Evolutionary conservation across 1,140 invertebrate genomes (phyloP), one percentile per base, ranked within the genome.

Genomic region (Helicoverpa armigera): DNA sequence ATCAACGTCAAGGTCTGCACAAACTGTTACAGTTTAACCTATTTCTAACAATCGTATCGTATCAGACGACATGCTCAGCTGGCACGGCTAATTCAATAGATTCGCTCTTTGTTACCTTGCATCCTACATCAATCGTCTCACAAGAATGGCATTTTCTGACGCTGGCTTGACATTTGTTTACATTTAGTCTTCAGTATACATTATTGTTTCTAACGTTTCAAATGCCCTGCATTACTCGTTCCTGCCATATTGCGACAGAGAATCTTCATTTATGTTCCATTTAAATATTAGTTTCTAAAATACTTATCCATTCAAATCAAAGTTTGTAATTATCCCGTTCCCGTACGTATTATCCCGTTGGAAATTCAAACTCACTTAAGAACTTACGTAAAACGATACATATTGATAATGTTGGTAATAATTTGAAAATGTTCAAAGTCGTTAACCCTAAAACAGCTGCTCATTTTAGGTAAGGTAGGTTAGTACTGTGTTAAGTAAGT

Each of bases 81-180:
- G 35, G 35, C 35, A 43, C 35, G 35, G 16, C 12, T 51, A 51
- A 69, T 43, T 51, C 48, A 23, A 69, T 69, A 23, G 43, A 18
- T 69, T 51, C 18, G 48, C 67, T 69, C 67, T 51, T 69, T 69
- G 67, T 69, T 69, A 51, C 67, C 48, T 51, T 69, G 4, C 10
- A 11, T 51, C 18, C 61, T 29, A 35, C 61, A 65, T 23, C 12
- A 35, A 65, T 35, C 5, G 13, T 65, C 4, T 13, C 35, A 43
- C 13, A 63, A 14, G 31, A 48, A 16, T 67, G 12, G 16, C 48
- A 51, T 51, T 72, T 54, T 35, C 3, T 31, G 43, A 72, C 4
- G 50, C 50, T 72, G 23, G 23, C 23, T 3, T 5, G 11, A 18
- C 14, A 69, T 72, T 23, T 72, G 69, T 72, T 70, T 70, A 53